phyloP scores from a whole-genome alignment of 2,113 vertebrate species.

The Myxocyprinus asiaticus region DNA sequence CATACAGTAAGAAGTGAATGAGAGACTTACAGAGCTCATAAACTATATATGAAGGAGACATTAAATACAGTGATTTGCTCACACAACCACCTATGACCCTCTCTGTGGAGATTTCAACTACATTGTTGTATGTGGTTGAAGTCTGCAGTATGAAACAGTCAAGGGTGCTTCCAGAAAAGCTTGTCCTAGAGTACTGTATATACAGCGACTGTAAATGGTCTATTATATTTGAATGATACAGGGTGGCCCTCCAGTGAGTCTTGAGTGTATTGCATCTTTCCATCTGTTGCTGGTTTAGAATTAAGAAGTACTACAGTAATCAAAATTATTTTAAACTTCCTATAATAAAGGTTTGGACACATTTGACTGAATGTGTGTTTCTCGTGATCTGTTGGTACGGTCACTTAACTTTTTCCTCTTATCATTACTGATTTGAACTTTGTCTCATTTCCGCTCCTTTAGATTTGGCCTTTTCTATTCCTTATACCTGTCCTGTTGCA shows the following conservation, averaged over 20 bases:
- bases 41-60: slow-evolving; percentile 14
- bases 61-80: not conserved
- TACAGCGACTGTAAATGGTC: no score
- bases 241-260: slow-evolving; percentile 38
- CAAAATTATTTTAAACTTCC: no score
- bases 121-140: slow-evolving; percentile 24
- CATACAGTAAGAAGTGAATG: not conserved
- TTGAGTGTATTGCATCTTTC: not conserved
- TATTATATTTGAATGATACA: not conserved
- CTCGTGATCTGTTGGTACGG: no score
- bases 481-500: not conserved
- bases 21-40: not conserved
- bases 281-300: not conserved
- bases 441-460: not conserved
- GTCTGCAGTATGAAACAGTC: not conserved
- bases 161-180: not conserved
- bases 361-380: no score
- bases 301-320: no score
- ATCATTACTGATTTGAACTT: not conserved
- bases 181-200: not conserved
- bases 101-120: slow-evolving; percentile 35
- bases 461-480: not conserved
- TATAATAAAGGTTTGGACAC: no score
- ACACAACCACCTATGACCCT: not conserved
- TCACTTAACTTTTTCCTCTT: no score